phyloP scores from a whole-genome alignment of 2,888 invertebrate genomes.

The Eristalis pertinax region DNA sequence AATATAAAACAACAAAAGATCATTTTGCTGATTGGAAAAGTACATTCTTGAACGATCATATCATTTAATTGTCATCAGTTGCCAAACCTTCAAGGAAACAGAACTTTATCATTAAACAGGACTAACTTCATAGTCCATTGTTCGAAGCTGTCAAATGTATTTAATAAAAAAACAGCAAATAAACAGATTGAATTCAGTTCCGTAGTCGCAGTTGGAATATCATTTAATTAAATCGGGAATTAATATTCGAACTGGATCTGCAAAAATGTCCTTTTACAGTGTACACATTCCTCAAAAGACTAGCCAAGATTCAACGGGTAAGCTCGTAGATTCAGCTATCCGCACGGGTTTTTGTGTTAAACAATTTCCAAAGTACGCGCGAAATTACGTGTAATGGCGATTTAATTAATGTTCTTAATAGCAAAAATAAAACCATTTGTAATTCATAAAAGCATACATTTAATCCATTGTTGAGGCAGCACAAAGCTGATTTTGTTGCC shows the following conservation, averaged over 20 bases:
- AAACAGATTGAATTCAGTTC: slow-evolving; percentile 61
- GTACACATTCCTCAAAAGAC: slow-evolving; percentile 64
- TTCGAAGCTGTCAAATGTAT: slow-evolving; percentile 58
- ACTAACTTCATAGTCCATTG: slow-evolving; percentile 41
- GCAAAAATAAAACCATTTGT: background rate
- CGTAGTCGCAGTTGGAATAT: slow-evolving; percentile 29
- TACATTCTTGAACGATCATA: too few relatives aligned
- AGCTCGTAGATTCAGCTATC: background rate
- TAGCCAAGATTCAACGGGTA: slow-evolving; percentile 37
- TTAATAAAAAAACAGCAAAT: slow-evolving; percentile 61
- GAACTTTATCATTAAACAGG: background rate
- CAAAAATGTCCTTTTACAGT: slow-evolving; percentile 63
- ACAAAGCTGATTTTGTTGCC: background rate
- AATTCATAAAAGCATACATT: background rate
- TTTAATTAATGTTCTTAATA: background rate
- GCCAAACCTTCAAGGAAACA: background rate
- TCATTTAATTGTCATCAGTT: too few relatives aligned
- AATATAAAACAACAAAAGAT: too few relatives aligned
- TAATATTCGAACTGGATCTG: background rate
- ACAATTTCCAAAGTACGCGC: slow-evolving; percentile 5
- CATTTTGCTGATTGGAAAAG: too few relatives aligned
- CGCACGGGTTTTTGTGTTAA: background rate
- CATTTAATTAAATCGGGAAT: slow-evolving; percentile 10
- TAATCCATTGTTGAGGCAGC: background rate
- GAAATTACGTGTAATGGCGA: slow-evolving; percentile 16